Evolutionary conservation across 64 coral and sea anemone genomes (phyloP).

Genomic region (Stylophora pistillata): DNA sequence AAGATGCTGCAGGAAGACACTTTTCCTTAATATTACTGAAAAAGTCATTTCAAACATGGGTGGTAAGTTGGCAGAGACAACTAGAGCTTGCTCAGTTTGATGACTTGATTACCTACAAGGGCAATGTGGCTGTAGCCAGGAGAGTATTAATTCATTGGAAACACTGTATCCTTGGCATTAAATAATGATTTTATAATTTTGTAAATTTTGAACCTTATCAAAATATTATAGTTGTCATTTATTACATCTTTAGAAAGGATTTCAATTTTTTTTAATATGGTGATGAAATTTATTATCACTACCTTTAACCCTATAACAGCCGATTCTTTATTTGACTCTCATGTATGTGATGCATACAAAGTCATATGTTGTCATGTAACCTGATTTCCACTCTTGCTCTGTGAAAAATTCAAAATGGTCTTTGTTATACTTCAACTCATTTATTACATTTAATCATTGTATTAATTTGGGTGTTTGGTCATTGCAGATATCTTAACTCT

Average conservation of each 20-base stretch:
- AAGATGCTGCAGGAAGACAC: slow-evolving; percentile 45
- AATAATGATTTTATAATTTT: background rate
- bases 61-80: slow-evolving; percentile 46
- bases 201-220: background rate
- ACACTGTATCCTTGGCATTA: slow-evolving; percentile 56
- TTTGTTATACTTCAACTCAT: too few species aligned
- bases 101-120: slow-evolving; percentile 58
- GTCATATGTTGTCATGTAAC: too few species aligned
- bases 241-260: background rate
- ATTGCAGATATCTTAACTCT: too few species aligned
- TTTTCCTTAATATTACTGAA: slow-evolving; percentile 1
- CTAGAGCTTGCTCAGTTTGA: slow-evolving; percentile 64
- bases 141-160: slow-evolving; percentile 69
- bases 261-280: too few species aligned
- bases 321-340: too few species aligned
- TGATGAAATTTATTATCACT: too few species aligned
- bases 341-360: too few species aligned
- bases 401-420: too few species aligned
- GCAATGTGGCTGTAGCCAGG: slow-evolving; percentile 37
- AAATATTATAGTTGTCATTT: background rate
- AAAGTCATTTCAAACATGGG: slow-evolving; percentile 52
- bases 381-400: too few species aligned
- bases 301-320: too few species aligned
- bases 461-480: too few species aligned
- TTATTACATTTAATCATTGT: too few species aligned